Conservation (phyloP, 2,113 vertebrate genomes). For the Rhinopomastus cyanomelas region DNA sequence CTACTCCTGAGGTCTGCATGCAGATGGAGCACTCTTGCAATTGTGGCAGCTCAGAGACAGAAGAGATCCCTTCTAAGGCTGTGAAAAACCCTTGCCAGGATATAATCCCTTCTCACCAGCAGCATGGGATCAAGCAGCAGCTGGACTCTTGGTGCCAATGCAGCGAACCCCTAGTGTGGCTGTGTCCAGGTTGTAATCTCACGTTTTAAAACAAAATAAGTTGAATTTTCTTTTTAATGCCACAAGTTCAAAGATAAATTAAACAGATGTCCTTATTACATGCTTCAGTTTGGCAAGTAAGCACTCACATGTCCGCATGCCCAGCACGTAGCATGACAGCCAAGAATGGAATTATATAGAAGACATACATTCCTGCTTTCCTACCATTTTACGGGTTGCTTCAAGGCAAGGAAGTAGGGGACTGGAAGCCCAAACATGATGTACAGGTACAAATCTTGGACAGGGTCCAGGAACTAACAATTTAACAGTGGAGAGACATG, state of each 20-base stretch:
- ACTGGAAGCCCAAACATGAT: not conserved
- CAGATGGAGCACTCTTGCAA: constrained; percentile 28
- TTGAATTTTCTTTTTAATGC: not conserved
- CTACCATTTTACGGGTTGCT: not conserved
- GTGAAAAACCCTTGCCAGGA: not conserved
- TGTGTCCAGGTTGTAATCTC: not conserved
- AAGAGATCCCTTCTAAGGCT: not conserved
- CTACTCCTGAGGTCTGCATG: not conserved
- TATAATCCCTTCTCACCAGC: not conserved
- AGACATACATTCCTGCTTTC: not conserved
- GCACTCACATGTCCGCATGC: accelerated
- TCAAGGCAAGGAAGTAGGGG: not conserved
- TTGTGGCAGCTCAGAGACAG: not conserved
- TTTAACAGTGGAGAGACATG: not conserved
- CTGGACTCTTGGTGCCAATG: not conserved
- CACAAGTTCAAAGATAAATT: not conserved
- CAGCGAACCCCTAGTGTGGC: not conserved
- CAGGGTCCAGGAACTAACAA: not conserved
- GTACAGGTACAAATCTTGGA: not conserved
- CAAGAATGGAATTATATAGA: not conserved
- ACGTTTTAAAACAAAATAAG: not conserved
- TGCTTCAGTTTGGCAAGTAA: not conserved
- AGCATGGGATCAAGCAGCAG: not conserved
- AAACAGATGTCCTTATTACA: not conserved
- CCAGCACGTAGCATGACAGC: accelerated